These are phyloP conservation scores for Rhynchonycteris naso DNA, from an alignment of 2,797 vertebrate genomes.

Conservation along the genomic window DNA sequence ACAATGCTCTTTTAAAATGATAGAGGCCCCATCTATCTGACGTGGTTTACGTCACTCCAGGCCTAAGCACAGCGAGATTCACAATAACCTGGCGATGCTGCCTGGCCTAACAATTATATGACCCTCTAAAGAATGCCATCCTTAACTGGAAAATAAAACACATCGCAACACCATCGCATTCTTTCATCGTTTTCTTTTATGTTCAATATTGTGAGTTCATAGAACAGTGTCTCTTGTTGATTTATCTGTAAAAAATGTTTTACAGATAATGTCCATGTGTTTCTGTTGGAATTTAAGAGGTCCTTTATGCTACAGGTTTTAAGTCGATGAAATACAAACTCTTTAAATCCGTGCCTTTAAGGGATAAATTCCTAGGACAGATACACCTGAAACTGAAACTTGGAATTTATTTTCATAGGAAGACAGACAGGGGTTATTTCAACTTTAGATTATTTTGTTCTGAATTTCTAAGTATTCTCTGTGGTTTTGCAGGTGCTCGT, in stretches of 20 bases:
- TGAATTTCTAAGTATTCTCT: conserved; percentile 1
- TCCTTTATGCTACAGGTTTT: neutral
- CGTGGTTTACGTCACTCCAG: neutral
- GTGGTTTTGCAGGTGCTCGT: neutral
- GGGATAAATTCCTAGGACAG: conserved; percentile 32
- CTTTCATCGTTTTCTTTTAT: conserved; percentile 58
- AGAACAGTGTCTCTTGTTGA: neutral
- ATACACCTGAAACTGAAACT: conserved; percentile 32
- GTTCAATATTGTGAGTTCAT: conserved; percentile 13
- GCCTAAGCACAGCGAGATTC: neutral
- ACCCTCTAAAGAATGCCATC: conserved; percentile 5
- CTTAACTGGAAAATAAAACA: conserved; percentile 60
- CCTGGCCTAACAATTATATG: neutral
- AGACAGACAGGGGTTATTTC: neutral
- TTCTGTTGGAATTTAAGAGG: conserved; percentile 48
- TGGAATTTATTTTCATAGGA: conserved; percentile 44
- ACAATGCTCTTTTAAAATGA: neutral
- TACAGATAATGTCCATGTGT: conserved; percentile 7
- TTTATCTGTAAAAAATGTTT: neutral
- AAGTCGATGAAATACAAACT: conserved; percentile 40
- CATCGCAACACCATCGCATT: neutral
- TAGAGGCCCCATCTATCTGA: neutral
- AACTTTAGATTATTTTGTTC: neutral
- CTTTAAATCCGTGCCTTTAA: conserved; percentile 5
- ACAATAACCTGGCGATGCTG: neutral